Conservation (phyloP, 2,113 vertebrate species). For the Gorsachius goisagi region DNA sequence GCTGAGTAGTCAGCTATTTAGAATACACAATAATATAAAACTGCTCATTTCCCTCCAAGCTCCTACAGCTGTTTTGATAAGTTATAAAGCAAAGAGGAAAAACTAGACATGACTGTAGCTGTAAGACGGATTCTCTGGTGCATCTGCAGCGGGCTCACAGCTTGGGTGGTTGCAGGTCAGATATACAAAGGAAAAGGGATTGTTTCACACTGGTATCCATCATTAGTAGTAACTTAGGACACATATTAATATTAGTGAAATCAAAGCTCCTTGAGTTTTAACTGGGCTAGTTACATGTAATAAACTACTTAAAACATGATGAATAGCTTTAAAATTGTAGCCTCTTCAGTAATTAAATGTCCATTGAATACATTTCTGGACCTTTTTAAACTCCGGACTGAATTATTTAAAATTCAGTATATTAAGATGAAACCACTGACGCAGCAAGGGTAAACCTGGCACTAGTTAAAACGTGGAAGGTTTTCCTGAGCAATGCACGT, state of each 20-base stretch:
- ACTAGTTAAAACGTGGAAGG: background rate
- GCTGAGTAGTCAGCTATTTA: constrained; percentile 38
- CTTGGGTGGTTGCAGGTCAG: constrained; percentile 49
- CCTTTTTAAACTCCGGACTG: background rate
- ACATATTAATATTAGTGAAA: constrained; percentile 68
- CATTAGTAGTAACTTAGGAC: constrained; percentile 40
- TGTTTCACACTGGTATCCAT: constrained; percentile 37
- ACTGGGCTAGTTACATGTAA: constrained; percentile 18
- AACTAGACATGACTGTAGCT: background rate
- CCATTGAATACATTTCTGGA: background rate
- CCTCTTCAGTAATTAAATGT: background rate
- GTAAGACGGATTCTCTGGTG: background rate
- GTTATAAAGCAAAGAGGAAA: background rate
- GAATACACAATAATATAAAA: constrained; percentile 28
- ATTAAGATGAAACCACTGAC: background rate
- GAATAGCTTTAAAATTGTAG: constrained; percentile 30
- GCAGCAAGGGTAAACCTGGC: background rate
- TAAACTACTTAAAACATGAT: constrained; percentile 46
- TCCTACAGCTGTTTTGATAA: constrained; percentile 39
- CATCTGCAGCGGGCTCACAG: background rate
- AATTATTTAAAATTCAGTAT: background rate
- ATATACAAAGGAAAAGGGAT: constrained; percentile 25
- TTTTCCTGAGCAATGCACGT: background rate
- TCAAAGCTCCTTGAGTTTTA: constrained; percentile 52
- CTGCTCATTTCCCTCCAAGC: background rate